Percentiles rank a stretch among this genome's conserved stretches.
These are phyloP conservation scores for Oscheius myriophilus DNA, from an alignment of 2,888 invertebrate genomes.

Conservation along the genomic window DNA sequence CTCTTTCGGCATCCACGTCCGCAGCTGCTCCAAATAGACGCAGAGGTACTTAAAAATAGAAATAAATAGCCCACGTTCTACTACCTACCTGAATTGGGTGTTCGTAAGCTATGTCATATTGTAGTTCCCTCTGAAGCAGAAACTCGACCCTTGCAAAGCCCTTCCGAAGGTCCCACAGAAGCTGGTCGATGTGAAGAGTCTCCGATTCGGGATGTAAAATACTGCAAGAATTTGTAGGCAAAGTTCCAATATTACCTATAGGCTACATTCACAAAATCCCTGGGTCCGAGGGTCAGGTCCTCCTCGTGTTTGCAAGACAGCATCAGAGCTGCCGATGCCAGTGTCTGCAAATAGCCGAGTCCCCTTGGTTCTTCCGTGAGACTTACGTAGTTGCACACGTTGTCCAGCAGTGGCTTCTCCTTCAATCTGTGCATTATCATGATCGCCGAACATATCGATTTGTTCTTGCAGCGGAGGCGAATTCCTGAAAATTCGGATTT, in stretches of 20 bases:
- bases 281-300: slow-evolving; percentile 19
- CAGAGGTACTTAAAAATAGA: slow-evolving; percentile 26
- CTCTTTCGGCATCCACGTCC: slow-evolving; percentile 31
- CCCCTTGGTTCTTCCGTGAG: too few relatives aligned
- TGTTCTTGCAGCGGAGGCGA: slow-evolving; percentile 34
- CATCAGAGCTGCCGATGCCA: slow-evolving; percentile 25
- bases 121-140: slow-evolving; percentile 28
- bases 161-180: slow-evolving; percentile 16
- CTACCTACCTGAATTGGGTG: slow-evolving; percentile 27
- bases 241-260: slow-evolving; percentile 10
- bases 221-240: slow-evolving; percentile 8
- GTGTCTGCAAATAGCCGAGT: slow-evolving; percentile 23
- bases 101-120: slow-evolving; percentile 24
- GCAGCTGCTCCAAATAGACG: slow-evolving; percentile 28
- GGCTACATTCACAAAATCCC: slow-evolving; percentile 34
- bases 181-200: slow-evolving; percentile 6
- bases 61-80: neutral
- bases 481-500: slow-evolving; percentile 24
- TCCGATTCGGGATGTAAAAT: slow-evolving; percentile 27
- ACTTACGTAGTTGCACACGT: slow-evolving; percentile 39
- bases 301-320: slow-evolving; percentile 34
- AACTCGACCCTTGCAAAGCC: slow-evolving; percentile 31
- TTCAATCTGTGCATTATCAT: slow-evolving; percentile 32
- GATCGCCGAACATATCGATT: slow-evolving; percentile 32
- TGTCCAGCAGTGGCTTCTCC: slow-evolving; percentile 23